Base-by-base conservation (phyloP, 92 coral and sea anemone species). In the Bergia puertoricense region DNA sequence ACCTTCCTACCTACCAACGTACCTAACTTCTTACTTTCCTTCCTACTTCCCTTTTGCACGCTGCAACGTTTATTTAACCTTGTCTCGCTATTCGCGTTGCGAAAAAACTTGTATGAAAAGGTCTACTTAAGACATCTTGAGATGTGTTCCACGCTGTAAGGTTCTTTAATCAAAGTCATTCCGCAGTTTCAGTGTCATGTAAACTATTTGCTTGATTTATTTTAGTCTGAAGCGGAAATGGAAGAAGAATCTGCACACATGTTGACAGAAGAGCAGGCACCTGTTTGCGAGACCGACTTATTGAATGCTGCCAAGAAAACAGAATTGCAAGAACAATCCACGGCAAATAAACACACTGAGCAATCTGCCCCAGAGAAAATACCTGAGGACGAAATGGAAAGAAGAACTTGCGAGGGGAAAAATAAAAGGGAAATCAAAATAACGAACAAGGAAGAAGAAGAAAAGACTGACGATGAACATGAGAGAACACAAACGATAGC, bases 401-500 rank as follows among this genome's bases (percentile, higher is more conserved):
- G 42, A n/a, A 76, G 85, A 56, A 40, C 46, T 14, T 68, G n/a
- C 88, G 42, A 73, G 79, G 81, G 88, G 91, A 79, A 88, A 74
- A 38, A 46, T 30, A 54, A 48, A 76, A 62, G 74, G 76, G 80
- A 88, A 4, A 48, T 76, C 30, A 1, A 40, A 40, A 30, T 79
- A 73, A 46, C 76, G 36, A 81, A 72, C 68, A 68, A 88, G 15
- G 88, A 87, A 59, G 85, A 91, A 37, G 85, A 87, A 59, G 74
- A 77, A 22, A 85, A 87, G 37, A 6, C 80, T 18, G 89, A 82
- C 5, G 45, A 51, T 3, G 41, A 87, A 75, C 79, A 84, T 5
- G 14, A 88, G 90, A 76, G 2, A 81, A 89, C 11, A 86, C 89
- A 50, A 68, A 62, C 2, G 80, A 81, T 37, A 46, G 86, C 1